Base-by-base conservation (phyloP, 2,797 vertebrate genomes). In the Eidolon dupreanum region DNA sequence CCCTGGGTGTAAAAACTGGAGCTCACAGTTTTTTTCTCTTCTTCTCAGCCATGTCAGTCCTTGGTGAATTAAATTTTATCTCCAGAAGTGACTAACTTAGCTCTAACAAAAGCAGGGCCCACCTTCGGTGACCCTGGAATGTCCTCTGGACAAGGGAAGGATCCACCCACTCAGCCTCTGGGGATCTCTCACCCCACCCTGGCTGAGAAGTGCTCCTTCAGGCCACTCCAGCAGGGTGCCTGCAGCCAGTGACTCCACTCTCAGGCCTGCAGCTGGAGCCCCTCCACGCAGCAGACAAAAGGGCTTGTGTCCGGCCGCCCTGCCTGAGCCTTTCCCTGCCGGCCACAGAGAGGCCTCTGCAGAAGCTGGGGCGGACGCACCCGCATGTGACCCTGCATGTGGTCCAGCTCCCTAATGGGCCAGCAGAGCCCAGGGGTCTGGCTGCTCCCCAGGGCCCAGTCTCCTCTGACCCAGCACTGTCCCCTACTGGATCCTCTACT, bases 251-350 rank as follows among this genome's bases (percentile, higher is more conserved):
- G 11, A 22, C 57, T 70, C 8, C 11, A 7, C n/a, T 66, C 63
- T 17, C 31, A 2, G 17, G 31, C 31, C 8, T 8, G 33, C 73
- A 92, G 84, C 94, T 88, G 96, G 70, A 11, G 43, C 59, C 22
- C 31, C 73, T 57, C 38, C 63, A 12, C 6, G 2, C 51, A 0
- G 28, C 3, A 16, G 53, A 96, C 97, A 96, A 96, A 96, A 75
- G 65, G 6, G 19, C 49, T 53, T 15, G 33, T 95, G 94, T 96
- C 65, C 81, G 4, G 36, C 53, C 16, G 6, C 43, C 49, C 59
- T 0, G 31, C 36, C 85, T 4, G 90, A 82, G 81, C 90, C 94
- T 95, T 49, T 84, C 70, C 31, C 93, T 36, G 78, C 57, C 51
- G 33, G 57, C 81, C 22, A 70, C 92, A 2, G 20, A 17, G 28